Evolutionary conservation across 2,113 vertebrate species (phyloP).

Genomic region (Serinus canaria): DNA sequence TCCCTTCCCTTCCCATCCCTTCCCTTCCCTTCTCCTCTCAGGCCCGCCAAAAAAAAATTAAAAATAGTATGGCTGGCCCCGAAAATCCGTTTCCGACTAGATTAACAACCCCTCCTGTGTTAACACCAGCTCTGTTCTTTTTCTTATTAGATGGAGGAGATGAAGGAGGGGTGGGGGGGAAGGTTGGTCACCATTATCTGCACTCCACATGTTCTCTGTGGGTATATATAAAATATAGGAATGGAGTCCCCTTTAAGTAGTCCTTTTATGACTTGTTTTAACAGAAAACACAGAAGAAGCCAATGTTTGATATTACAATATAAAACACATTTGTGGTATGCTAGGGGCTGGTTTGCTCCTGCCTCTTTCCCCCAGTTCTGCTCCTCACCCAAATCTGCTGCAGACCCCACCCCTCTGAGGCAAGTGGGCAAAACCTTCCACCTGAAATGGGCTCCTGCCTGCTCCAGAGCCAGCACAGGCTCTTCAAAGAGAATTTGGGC

Average conservation of each 20-base stretch:
- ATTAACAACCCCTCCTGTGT: slow-evolving; percentile 52
- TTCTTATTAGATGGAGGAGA: slow-evolving; percentile 65
- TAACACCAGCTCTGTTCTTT: slow-evolving; percentile 59
- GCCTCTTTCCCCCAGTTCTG: not conserved
- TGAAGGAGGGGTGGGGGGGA: slow-evolving; percentile 19
- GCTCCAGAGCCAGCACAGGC: not conserved
- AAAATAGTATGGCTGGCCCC: not conserved
- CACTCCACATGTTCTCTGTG: slow-evolving; percentile 69
- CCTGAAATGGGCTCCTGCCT: not conserved
- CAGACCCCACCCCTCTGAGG: not conserved
- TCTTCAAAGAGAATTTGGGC: not conserved
- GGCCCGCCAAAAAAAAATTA: not conserved
- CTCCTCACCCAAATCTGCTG: not conserved
- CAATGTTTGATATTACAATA: slow-evolving; percentile 64
- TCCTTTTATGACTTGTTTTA: slow-evolving; percentile 71
- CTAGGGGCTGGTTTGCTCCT: slow-evolving; percentile 41
- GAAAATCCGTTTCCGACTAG: slow-evolving; percentile 39
- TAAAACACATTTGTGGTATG: slow-evolving; percentile 67
- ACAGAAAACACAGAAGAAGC: slow-evolving; percentile 53
- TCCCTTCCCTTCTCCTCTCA: not conserved
- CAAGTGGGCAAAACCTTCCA: not conserved
- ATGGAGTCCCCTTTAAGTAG: slow-evolving; percentile 47
- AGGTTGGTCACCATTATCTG: slow-evolving; percentile 70
- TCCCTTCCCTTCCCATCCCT: not conserved
- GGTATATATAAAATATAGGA: slow-evolving; percentile 65